Evolutionary conservation across 2,888 invertebrate genomes (phyloP).

Genomic region (Cybosia mesomella): DNA sequence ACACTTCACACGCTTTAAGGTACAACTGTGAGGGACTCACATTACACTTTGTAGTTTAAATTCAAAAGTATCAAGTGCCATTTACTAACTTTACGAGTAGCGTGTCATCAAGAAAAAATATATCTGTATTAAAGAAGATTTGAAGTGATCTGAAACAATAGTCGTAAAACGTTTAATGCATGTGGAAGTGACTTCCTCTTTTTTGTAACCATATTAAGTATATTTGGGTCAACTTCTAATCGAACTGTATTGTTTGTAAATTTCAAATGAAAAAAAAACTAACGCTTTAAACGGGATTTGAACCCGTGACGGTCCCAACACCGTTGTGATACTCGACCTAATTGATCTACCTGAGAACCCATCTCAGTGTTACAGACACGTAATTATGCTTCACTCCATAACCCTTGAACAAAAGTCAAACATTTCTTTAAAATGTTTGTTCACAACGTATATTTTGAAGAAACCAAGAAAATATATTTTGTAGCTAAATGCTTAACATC

Average conservation of each 20-base stretch:
- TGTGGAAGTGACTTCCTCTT: not conserved
- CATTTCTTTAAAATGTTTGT: not conserved
- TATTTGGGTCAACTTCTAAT: not conserved
- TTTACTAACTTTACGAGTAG: constrained; percentile 4
- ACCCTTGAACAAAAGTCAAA: not conserved
- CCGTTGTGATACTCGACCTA: not conserved
- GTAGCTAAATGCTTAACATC: not conserved
- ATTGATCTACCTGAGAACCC: not conserved
- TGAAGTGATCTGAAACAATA: not conserved
- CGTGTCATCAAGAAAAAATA: constrained; percentile 5
- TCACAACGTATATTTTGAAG: not conserved
- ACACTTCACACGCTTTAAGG: not conserved
- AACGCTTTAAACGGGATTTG: not conserved
- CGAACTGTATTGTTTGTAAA: constrained; percentile 4
- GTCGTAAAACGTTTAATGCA: not conserved
- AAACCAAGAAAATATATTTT: not conserved
- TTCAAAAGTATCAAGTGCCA: constrained; percentile 2
- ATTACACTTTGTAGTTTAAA: constrained; percentile 6
- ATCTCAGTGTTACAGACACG: not conserved
- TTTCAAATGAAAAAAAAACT: not conserved
- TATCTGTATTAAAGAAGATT: not conserved
- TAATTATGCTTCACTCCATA: not conserved
- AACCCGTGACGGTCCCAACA: constrained; percentile 4
- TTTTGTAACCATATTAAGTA: not conserved
- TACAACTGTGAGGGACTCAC: constrained; percentile 5